Evolutionary conservation across 2,113 vertebrate species (phyloP).

Genomic region (Tichodroma muraria): DNA sequence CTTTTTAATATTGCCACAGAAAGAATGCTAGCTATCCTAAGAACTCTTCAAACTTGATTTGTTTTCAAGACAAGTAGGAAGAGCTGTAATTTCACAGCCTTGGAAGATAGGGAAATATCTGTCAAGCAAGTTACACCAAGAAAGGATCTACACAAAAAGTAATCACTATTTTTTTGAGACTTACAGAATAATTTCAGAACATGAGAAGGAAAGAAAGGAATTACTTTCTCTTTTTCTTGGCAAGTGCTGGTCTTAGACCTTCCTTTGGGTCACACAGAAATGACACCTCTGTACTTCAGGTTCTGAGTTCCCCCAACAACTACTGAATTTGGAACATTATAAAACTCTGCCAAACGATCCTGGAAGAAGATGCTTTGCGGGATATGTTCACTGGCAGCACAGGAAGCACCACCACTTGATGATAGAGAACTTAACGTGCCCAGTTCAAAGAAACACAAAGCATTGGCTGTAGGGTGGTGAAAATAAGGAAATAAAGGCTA

Average conservation of each 20-base stretch:
- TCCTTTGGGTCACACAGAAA: not conserved
- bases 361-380: not conserved
- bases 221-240: not conserved
- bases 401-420: not conserved
- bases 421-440: fast-evolving
- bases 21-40: not conserved
- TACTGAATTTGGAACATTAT: not conserved
- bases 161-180: not conserved
- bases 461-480: not conserved
- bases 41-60: not conserved
- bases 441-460: not conserved
- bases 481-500: not conserved
- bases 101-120: not conserved
- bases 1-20: not conserved
- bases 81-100: not conserved
- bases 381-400: not conserved
- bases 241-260: not conserved
- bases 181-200: not conserved
- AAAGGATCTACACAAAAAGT: not conserved
- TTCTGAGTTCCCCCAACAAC: not conserved
- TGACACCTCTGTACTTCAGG: not conserved
- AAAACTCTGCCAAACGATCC: not conserved
- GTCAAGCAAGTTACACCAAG: not conserved
- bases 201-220: not conserved
- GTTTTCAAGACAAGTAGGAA: not conserved